Base-by-base conservation (phyloP, 2,888 invertebrate species). In the Hemithea aestivaria region DNA sequence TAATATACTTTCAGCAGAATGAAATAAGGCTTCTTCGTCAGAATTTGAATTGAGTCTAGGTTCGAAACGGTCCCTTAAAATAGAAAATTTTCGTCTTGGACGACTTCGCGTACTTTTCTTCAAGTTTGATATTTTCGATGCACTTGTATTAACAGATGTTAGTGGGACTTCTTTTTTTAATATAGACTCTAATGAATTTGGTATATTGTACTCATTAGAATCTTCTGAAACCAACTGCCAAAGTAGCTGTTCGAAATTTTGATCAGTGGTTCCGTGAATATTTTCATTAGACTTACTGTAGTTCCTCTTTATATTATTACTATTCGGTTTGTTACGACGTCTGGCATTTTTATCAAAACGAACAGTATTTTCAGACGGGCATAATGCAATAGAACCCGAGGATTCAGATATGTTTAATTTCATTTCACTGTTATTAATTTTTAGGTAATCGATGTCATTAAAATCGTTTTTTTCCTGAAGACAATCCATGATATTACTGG, bases 21-120 rank as follows among this genome's bases (percentile, higher is more conserved):
- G 71, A 50, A 76, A 87, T 36, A 88, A 60, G 26, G 76, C 72
- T 72, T 87, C 87, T 67, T 85, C 84, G 51, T 88, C 87, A 0
- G 83, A 83, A 60, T 79, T 69, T 29, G 76, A 62, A 42, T 75
- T 75, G 20, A 58, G 39, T 60, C 81, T 83, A 10, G 88, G 87
- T 64, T 90, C 90, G 65, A 90, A 90, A 44, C 81, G 83, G 55
- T 90, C 90, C 52, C 89, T 77, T 9, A 90, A 60, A 38, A 90
- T 77, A 2, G 90, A 90, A 67, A 90, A 89, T 60, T 90, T 90
- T 49, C 90, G 71, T 39, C 89, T 76, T 0, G 90, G 89, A 58
- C 81, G 81, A 48, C 70, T 81, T 42, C 75, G 70, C 7, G 60
- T 55, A 27, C 58, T 71, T 56, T 85, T 88, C 56, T 81, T 85